Evolutionary conservation across 2,797 vertebrate genomes (phyloP).

Genomic region (Gephyroberyx darwinii): DNA sequence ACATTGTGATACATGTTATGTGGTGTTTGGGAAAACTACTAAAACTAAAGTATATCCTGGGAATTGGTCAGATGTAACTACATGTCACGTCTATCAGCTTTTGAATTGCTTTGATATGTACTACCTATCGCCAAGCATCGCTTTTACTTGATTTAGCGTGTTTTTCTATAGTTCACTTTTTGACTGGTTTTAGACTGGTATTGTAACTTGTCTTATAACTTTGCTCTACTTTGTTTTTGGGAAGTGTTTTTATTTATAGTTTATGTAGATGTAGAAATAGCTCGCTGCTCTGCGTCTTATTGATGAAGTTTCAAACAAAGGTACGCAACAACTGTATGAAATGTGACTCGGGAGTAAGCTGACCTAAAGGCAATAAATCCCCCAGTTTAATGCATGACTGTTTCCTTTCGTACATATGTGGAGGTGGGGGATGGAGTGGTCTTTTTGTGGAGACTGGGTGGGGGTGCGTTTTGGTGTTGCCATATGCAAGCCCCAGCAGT

Average conservation of each 20-base stretch:
- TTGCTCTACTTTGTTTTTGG: not conserved
- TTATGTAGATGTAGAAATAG: not conserved
- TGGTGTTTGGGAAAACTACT: too few relatives aligned
- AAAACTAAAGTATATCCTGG: too few relatives aligned
- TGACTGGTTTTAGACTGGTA: not conserved
- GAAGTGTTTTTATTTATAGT: not conserved
- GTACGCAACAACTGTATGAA: slow-evolving; percentile 72
- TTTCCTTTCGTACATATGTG: slow-evolving; percentile 91
- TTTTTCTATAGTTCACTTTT: not conserved
- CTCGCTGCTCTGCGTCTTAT: not conserved
- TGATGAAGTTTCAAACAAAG: slow-evolving; percentile 66
- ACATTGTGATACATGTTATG: not conserved
- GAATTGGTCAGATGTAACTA: too few relatives aligned
- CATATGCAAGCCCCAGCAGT: slow-evolving; percentile 76
- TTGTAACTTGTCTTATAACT: not conserved
- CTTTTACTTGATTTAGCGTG: not conserved
- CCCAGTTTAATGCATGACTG: slow-evolving; percentile 91
- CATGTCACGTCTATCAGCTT: not conserved
- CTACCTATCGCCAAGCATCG: too few relatives aligned
- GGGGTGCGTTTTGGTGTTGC: slow-evolving; percentile 83
- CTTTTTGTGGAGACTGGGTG: slow-evolving; percentile 72
- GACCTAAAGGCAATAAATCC: slow-evolving; percentile 92
- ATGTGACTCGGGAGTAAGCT: slow-evolving; percentile 82
- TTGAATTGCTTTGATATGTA: not conserved
- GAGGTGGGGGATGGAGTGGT: slow-evolving; percentile 82